Evolutionary conservation across 2,113 vertebrate genomes (phyloP).

Genomic region (Polyodon spathula): DNA sequence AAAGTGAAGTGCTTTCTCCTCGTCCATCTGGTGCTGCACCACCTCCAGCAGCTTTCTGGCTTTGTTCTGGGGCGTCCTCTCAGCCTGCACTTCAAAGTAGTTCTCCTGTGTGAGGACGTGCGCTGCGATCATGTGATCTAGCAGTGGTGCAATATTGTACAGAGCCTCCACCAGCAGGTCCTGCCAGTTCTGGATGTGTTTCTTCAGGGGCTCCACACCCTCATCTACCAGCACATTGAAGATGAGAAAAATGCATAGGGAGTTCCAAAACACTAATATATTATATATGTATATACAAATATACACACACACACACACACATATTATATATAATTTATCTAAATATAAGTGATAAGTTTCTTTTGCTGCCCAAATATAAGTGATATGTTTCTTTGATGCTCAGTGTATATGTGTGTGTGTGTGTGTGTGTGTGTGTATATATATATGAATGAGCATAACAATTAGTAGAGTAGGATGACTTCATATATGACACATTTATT

Average conservation of each 20-base stretch:
- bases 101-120: conserved; percentile 34
- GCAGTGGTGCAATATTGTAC: conserved; percentile 34
- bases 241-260: neutral
- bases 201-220: conserved; percentile 25
- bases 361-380: too few relatives aligned
- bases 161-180: conserved; percentile 32
- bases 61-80: conserved; percentile 26
- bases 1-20: conserved; percentile 23
- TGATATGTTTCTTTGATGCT: too few relatives aligned
- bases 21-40: conserved; percentile 38
- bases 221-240: neutral
- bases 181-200: conserved; percentile 25
- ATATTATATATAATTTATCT: too few relatives aligned
- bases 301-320: too few relatives aligned
- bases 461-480: too few relatives aligned
- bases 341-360: too few relatives aligned
- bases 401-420: too few relatives aligned
- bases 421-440: too few relatives aligned
- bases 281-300: neutral
- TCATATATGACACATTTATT: too few relatives aligned
- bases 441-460: too few relatives aligned
- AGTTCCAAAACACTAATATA: neutral
- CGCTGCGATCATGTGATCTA: conserved; percentile 31
- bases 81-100: conserved; percentile 32
- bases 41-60: conserved; percentile 39